Conservation (phyloP, 2,113 vertebrate genomes). For the Xiphias gladius region DNA sequence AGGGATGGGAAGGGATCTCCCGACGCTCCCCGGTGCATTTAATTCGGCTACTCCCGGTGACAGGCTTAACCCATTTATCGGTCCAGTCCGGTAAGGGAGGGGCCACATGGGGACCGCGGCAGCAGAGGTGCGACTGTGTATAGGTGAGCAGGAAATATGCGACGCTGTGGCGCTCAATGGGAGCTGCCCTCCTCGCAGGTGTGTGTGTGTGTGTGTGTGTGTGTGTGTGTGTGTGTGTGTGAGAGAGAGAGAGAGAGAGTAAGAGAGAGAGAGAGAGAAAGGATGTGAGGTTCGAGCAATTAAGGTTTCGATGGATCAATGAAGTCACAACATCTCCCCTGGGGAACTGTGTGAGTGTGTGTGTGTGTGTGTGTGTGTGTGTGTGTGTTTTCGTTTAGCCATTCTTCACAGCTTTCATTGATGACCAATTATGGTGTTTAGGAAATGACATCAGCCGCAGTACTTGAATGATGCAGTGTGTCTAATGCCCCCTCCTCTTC, state of each 20-base stretch:
- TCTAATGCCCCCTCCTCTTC: not conserved
- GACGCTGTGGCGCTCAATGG: slow-evolving; percentile 35
- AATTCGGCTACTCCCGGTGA: slow-evolving; percentile 53
- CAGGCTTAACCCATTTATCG: slow-evolving; percentile 68
- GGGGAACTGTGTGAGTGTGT: slow-evolving; percentile 7
- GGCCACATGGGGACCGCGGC: slow-evolving; percentile 53
- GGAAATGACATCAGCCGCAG: slow-evolving; percentile 76
- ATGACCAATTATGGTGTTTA: slow-evolving; percentile 74
- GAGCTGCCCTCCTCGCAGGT: slow-evolving; percentile 51
- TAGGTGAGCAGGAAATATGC: slow-evolving; percentile 56
- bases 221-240: not conserved
- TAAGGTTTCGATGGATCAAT: slow-evolving; percentile 55
- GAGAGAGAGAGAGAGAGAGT: not conserved
- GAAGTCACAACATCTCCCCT: slow-evolving; percentile 28
- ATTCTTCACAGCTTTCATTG: slow-evolving; percentile 54
- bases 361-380: slow-evolving; percentile 15
- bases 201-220: slow-evolving; percentile 20
- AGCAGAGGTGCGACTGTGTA: slow-evolving; percentile 39
- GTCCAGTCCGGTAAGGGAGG: slow-evolving; percentile 63
- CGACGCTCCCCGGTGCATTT: slow-evolving; percentile 51
- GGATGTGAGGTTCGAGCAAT: slow-evolving; percentile 49
- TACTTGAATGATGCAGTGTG: slow-evolving; percentile 70
- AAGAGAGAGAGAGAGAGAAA: slow-evolving; percentile 20
- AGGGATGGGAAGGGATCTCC: slow-evolving; percentile 57
- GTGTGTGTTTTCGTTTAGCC: slow-evolving; percentile 50